These are phyloP conservation scores for Acronicta alni DNA, from an alignment of 2,888 invertebrate genomes.

Conservation along the genomic window DNA sequence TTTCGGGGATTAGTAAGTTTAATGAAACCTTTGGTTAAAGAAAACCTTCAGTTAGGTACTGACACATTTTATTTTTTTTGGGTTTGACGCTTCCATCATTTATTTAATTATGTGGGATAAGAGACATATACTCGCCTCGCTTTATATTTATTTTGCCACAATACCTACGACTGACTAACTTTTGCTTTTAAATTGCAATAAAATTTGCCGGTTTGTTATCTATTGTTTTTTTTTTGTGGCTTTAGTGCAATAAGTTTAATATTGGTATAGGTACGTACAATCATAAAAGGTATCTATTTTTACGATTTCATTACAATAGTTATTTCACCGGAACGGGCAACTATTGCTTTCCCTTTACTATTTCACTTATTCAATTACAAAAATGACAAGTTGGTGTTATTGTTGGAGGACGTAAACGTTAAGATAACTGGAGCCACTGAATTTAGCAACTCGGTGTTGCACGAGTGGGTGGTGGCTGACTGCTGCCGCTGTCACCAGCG, in stretches of 20 bases:
- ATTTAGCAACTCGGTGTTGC: slow-evolving; percentile 83
- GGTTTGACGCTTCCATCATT: no score
- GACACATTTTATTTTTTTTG: no score
- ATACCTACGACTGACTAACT: no score
- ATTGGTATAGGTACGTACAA: slow-evolving; percentile 13
- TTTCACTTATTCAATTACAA: slow-evolving; percentile 73
- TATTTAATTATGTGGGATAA: no score
- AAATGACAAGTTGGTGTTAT: slow-evolving; percentile 69
- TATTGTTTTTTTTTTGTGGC: background rate
- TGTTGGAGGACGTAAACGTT: slow-evolving; percentile 72
- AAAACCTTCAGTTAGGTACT: no score
- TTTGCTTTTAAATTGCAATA: no score
- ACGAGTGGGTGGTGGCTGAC: slow-evolving; percentile 65
- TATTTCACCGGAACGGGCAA: slow-evolving; percentile 63
- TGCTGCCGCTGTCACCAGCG: slow-evolving; percentile 65
- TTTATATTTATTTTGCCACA: background rate
- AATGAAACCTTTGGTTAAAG: background rate
- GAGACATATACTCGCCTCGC: no score
- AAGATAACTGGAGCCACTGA: slow-evolving; percentile 76
- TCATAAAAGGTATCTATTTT: slow-evolving; percentile 29
- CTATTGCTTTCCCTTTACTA: slow-evolving; percentile 62
- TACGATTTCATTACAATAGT: slow-evolving; percentile 50
- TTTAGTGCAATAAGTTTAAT: background rate
- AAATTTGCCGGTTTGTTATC: background rate
- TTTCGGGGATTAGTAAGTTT: background rate